Percentiles rank a stretch among this genome's conserved stretches.
These are phyloP conservation scores for Labeo calbasu DNA, from an alignment of 2,797 vertebrate species.

Conservation along the genomic window DNA sequence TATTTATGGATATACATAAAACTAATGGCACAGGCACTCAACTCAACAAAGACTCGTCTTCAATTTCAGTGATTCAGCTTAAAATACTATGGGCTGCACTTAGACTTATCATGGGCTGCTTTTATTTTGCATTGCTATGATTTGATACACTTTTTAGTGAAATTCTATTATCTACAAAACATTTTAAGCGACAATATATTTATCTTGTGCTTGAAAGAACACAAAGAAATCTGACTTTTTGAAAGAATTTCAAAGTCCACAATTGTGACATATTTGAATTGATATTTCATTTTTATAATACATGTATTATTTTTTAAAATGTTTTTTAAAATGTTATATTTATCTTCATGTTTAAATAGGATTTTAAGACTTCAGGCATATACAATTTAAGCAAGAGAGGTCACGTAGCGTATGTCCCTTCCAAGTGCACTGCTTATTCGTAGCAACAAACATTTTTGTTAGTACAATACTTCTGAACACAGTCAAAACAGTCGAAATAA, in stretches of 20 bases:
- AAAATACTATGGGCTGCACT: background rate
- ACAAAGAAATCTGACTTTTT: background rate
- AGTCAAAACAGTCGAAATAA: slow-evolving; percentile 1
- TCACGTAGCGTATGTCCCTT: too few species aligned
- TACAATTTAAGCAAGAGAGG: too few species aligned
- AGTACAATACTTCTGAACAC: background rate
- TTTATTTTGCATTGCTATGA: background rate
- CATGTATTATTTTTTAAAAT: too few species aligned
- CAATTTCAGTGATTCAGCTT: background rate
- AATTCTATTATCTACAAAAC: background rate
- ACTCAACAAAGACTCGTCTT: background rate
- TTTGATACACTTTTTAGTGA: background rate
- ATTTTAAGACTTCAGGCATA: background rate
- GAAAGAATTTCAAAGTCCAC: background rate
- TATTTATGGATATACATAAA: background rate
- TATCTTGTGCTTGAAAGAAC: too few species aligned
- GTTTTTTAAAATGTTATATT: background rate
- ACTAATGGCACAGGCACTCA: background rate
- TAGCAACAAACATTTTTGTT: background rate
- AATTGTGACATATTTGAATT: background rate
- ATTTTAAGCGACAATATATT: too few species aligned
- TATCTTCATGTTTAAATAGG: background rate
- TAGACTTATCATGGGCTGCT: background rate
- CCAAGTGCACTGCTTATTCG: background rate
- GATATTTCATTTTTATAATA: background rate